These are phyloP conservation scores for Helicolenus hilgendorfi DNA, from an alignment of 2,797 vertebrate genomes.

Conservation along the genomic window DNA sequence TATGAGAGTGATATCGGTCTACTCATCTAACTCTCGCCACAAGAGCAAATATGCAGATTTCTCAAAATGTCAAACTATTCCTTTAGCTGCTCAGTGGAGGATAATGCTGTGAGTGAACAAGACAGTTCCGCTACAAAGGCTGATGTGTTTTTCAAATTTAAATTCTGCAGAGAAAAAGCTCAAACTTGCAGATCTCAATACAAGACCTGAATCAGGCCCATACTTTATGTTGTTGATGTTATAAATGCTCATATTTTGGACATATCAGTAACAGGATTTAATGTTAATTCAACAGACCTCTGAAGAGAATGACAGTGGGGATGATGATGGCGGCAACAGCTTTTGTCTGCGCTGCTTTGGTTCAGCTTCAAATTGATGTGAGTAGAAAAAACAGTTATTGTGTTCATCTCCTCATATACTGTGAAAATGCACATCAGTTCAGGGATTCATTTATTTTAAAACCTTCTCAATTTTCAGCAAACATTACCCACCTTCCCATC, in stretches of 20 bases:
- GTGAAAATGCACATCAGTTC: not conserved
- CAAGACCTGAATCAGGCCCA: not conserved
- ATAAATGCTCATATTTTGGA: not conserved
- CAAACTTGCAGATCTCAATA: not conserved
- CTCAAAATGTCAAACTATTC: not conserved
- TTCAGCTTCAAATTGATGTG: constrained; percentile 96
- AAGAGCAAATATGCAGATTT: not conserved
- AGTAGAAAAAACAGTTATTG: constrained; percentile 79
- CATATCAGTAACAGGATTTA: not conserved
- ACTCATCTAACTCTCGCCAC: not conserved
- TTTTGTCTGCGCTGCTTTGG: constrained; percentile 93
- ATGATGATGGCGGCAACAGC: constrained; percentile 95
- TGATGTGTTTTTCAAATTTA: not conserved
- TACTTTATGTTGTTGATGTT: not conserved
- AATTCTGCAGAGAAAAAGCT: not conserved
- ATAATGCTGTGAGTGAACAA: not conserved
- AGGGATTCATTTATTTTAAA: not conserved
- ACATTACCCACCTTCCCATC: constrained; percentile 93
- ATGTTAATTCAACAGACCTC: constrained; percentile 87
- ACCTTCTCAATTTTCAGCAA: constrained; percentile 86
- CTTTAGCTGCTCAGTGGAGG: not conserved
- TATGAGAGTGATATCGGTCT: not conserved
- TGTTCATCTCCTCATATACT: not conserved
- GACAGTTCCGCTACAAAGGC: not conserved
- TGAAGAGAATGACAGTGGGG: constrained; percentile 96